These are phyloP conservation scores for Crocidura indochinensis DNA, from an alignment of 2,797 vertebrate genomes.

Conservation along the genomic window DNA sequence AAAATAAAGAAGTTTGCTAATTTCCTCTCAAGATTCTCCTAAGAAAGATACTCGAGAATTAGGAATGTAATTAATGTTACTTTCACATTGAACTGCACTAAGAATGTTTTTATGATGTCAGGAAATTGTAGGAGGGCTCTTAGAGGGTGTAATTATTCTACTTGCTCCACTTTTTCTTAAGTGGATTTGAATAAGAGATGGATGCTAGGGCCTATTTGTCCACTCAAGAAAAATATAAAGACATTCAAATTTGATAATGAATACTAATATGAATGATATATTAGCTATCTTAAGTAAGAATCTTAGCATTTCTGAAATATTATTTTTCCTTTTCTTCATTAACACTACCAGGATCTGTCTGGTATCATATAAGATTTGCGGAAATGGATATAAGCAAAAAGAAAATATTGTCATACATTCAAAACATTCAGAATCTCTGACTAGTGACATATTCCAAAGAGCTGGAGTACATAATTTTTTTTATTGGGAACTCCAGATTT, in stretches of 20 bases:
- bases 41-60: conserved; percentile 67
- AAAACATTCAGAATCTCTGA: conserved; percentile 44
- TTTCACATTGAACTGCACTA: conserved; percentile 17
- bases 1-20: conserved; percentile 72
- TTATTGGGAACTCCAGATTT: too few species aligned
- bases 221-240: conserved; percentile 45
- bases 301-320: not conserved
- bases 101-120: conserved; percentile 52
- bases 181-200: conserved; percentile 4
- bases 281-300: not conserved
- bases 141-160: not conserved
- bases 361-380: not conserved
- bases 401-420: not conserved
- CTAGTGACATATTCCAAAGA: not conserved
- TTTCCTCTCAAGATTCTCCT: conserved; percentile 67
- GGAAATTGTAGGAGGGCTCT: conserved; percentile 48
- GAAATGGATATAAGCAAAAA: conserved; percentile 10
- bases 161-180: conserved; percentile 54
- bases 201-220: conserved; percentile 1
- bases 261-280: conserved; percentile 20
- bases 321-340: not conserved
- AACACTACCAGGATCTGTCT: not conserved
- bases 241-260: not conserved
- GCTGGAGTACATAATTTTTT: too few species aligned
- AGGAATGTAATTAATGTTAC: conserved; percentile 61